Conservation (phyloP, 2,888 invertebrate genomes). For the Cacoxenus indagator region DNA sequence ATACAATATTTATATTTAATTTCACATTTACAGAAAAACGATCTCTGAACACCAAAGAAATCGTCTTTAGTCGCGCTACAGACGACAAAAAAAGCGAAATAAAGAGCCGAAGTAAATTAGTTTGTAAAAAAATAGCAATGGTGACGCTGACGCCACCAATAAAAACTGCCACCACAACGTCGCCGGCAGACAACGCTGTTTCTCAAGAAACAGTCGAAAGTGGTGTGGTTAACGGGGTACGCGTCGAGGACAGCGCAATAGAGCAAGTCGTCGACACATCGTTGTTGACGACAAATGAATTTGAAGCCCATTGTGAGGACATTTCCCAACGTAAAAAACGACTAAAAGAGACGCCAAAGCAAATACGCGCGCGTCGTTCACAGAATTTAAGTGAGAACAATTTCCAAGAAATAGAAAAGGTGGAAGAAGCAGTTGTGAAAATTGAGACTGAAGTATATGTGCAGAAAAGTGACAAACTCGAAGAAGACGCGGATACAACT, state of each 20-base stretch:
- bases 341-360: conserved; percentile 43
- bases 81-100: no score
- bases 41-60: conserved; percentile 59
- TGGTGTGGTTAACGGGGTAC: no score
- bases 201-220: not conserved
- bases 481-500: not conserved
- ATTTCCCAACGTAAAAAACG: conserved; percentile 1
- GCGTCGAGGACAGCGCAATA: no score
- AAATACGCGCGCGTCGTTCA: conserved; percentile 39
- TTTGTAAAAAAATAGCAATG: conserved; percentile 21
- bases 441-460: not conserved
- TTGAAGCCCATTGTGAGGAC: conserved; percentile 51
- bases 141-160: no score
- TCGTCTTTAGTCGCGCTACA: no score
- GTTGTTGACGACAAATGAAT: conserved; percentile 50
- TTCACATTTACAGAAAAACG: conserved; percentile 46
- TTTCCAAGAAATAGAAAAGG: conserved; percentile 11
- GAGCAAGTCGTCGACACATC: no score
- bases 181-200: not conserved
- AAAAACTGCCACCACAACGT: not conserved
- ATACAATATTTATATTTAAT: not conserved
- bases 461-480: not conserved
- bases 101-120: conserved; percentile 20
- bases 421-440: not conserved
- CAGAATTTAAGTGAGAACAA: conserved; percentile 29